A percentile compares a stretch with the other conserved stretches of the same genome.
These are phyloP conservation scores for Molothrus ater DNA, from an alignment of 2,797 vertebrate species.

Conservation along the genomic window DNA sequence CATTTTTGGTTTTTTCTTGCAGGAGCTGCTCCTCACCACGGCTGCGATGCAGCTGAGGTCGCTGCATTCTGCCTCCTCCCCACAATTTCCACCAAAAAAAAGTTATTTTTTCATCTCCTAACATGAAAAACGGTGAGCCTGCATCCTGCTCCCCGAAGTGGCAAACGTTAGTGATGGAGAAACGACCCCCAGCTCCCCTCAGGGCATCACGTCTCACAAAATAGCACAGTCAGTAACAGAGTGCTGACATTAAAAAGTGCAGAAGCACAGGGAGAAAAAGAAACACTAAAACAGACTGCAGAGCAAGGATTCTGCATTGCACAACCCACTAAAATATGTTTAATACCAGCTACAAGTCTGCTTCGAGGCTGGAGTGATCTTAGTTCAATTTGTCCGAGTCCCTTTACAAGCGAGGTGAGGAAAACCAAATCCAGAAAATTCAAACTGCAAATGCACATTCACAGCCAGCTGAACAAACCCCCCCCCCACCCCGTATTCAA, in stretches of 20 bases:
- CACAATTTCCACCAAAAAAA: background rate
- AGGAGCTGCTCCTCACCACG: background rate
- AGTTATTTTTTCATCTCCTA: background rate
- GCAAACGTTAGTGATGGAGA: background rate
- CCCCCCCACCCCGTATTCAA: background rate
- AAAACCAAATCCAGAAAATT: background rate
- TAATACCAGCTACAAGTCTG: background rate
- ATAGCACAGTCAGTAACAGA: background rate
- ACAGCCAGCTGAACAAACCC: background rate
- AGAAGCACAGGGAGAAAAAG: background rate
- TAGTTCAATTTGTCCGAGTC: background rate
- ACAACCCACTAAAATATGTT: background rate
- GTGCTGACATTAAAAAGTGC: background rate
- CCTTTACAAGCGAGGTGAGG: background rate
- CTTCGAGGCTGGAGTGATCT: background rate
- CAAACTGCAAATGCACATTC: background rate
- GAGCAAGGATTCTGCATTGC: slow-evolving; percentile 47
- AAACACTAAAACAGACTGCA: slow-evolving; percentile 22
- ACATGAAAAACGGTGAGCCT: background rate
- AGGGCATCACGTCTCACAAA: background rate
- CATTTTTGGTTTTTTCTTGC: background rate
- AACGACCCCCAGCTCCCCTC: background rate
- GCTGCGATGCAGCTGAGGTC: background rate
- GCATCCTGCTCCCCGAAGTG: background rate
- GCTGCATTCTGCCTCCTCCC: background rate